Evolutionary conservation across 1,140 invertebrate genomes (phyloP), one percentile per base, ranked within the genome.

Genomic region (Zaprionus ornatus): DNA sequence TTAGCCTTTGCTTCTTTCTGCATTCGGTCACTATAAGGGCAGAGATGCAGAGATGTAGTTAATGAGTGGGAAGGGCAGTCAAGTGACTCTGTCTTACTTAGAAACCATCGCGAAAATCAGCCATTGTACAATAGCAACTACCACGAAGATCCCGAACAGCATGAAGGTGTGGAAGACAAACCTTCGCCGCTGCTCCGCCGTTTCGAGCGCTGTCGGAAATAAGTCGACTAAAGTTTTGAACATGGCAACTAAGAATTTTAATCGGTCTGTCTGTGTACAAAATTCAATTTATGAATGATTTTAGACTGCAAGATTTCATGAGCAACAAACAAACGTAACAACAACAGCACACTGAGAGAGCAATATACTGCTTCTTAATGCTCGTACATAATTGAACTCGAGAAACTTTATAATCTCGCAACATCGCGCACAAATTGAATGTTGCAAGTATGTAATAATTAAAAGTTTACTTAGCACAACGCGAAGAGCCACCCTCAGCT

Each of bases 361-460:
- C 21, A 25, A 52, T n/a, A 54, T 29, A 27, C 27, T 45, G 45
- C 1, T 29, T 37, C 48, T 19, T 15, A 52, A 37, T 15, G 32
- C 25, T 48, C 59, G 17, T 74, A 63, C 45, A 88, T 84, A 87
- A 87, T 87, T 87, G 84, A 87, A 84, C 64, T 80, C 54, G 73
- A 65, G 42, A 84, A 81, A 88, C 70, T 88, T 88, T 88, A 79
- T 88, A 84, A 90, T 84, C 78, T 84, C 60, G 78, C 74, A 78
- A 79, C 84, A 87, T 84, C 57, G 84, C 80, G 77, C 52, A 65
- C 77, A 78, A 87, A 88, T 88, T 87, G 84, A 83, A 87, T 73
- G 76, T 77, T 67, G 61, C 84, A 88, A 87, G 77, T 88, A 80
- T 73, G 80, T 81, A 73, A 88, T 88, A 88, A 88, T 88, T 88